These are phyloP conservation scores for Spermophilus dauricus DNA, from an alignment of 2,113 vertebrate genomes.

Conservation along the genomic window DNA sequence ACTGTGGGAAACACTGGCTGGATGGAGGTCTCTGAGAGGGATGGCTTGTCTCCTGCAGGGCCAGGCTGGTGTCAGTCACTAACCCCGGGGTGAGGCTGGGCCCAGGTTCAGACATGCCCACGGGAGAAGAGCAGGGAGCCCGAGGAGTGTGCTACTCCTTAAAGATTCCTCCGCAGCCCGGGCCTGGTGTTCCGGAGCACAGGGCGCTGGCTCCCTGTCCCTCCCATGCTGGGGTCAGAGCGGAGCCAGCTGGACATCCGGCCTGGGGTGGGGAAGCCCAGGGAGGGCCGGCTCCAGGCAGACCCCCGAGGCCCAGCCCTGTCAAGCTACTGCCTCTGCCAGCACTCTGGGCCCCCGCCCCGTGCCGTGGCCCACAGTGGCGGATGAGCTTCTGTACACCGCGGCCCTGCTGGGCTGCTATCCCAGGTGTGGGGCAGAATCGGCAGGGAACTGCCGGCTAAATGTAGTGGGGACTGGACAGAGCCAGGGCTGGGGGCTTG, in stretches of 20 bases:
- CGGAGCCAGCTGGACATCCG: not conserved
- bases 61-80: slow-evolving; percentile 72
- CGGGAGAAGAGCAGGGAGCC: not conserved
- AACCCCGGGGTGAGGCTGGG: slow-evolving; percentile 81
- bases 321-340: not conserved
- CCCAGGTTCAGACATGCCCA: slow-evolving; percentile 87
- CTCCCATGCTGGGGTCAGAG: not conserved
- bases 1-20: slow-evolving; percentile 82
- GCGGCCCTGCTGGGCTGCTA: too few relatives aligned
- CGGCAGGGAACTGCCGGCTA: rapidly evolving
- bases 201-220: not conserved
- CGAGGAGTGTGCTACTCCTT: not conserved
- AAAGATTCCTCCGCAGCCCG: not conserved
- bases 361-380: rapidly evolving
- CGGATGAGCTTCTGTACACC: too few relatives aligned
- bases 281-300: not conserved
- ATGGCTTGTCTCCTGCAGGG: not conserved
- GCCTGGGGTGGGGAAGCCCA: rapidly evolving
- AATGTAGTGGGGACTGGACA: not conserved
- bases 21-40: slow-evolving; percentile 78
- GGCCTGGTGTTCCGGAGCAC: too few relatives aligned
- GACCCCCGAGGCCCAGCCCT: not conserved
- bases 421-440: too few relatives aligned
- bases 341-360: not conserved
- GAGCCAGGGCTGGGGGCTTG: not conserved